Evolutionary conservation across 2,797 vertebrate genomes (phyloP), one percentile per base, ranked within the genome.

Genomic region (Ctenopoma kingsleyae): DNA sequence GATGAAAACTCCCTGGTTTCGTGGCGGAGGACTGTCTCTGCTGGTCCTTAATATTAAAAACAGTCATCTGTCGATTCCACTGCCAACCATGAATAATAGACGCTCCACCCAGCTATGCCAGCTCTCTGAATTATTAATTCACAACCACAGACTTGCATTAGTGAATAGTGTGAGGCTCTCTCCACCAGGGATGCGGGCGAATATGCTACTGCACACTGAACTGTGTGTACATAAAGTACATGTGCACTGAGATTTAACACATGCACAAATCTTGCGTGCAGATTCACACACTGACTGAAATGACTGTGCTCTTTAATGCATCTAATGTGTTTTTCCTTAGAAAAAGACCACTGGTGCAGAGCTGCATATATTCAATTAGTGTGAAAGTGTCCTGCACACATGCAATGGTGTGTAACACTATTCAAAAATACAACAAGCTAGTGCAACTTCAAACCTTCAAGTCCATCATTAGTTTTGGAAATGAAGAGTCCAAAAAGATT

Each of bases 21-120:
- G 54, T 66, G 51, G 67, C 12, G 7, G 69, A 74, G 20, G 62
- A 13, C 47, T 51, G 60, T 13, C 48, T 83, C 63, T 70, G 50
- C 64, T 30, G 25, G 38, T 76, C 44, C 79, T 80, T 77, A 84
- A 87, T 83, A 87, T 81, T 80, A 87, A 72, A 80, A 72, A 72
- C 78, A 83, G 82, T 87, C 83, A 86, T 87, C 81, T 74, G 79
- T 83, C 30, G 38, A 71, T 71, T 82, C 77, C 51, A 75, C 60
- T 76, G 81, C 81, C 78, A 82, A 61, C 48, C 68, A 90, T 92
- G 83, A 91, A 93, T 91, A 91, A 93, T 90, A 59, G 74, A 90
- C 75, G 64, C 83, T 86, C 82, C 81, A 58, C 83, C 84, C 75
- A 74, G 72, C 67, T 57, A 69, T 84, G 78, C 60, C 83, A 86